Evolutionary conservation across 2,888 invertebrate species (phyloP), one percentile per base, ranked within the genome.

Genomic region (Rhogogaster chlorosoma): DNA sequence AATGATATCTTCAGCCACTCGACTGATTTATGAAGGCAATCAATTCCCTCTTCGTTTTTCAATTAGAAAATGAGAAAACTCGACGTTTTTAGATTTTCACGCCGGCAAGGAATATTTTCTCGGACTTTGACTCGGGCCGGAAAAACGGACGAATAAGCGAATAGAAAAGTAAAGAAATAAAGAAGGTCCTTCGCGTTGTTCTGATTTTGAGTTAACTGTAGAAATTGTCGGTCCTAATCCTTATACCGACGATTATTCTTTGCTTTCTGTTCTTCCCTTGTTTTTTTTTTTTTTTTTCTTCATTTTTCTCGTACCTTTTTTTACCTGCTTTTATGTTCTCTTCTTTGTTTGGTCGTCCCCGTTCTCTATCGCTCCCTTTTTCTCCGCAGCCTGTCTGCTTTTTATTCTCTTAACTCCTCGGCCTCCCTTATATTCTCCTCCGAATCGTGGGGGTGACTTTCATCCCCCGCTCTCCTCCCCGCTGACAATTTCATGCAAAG

Each of bases 401-500:
- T 73, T 42, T 73, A 42, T 73, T 73, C 42, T 12, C 49, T 32
- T 42, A 15, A 45, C 49, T 49, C 53, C 53, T 77, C 15, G 26
- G 22, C 75, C 26, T 49, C 75, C 49, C 32, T 70, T 70, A 45
- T 70, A 45, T 45, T 45, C 45, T 45, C 45, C 45, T 45, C 12
- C 45, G 15, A 15, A 18, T 29, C 29, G 67, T 1, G 29, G 18
- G 29, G 29, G 18, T 29, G 7, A 22, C 22, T 53, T 77, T 38
- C 18, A 1, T 29, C 38, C 38, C 77, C 49, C 53, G 18, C 7
- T 15, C 36, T 38, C 32, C 10, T 22, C 38, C 61, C 80, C 38
- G 9, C 80, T 36, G 38, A 22, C 61, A 80, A 80, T 80, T 61
- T 38, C 61, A 36, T 80, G 80, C 80, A 80, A 80, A 80, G 80